Conservation (phyloP, 2,113 vertebrate genomes). For the Gambusia holbrooki region DNA sequence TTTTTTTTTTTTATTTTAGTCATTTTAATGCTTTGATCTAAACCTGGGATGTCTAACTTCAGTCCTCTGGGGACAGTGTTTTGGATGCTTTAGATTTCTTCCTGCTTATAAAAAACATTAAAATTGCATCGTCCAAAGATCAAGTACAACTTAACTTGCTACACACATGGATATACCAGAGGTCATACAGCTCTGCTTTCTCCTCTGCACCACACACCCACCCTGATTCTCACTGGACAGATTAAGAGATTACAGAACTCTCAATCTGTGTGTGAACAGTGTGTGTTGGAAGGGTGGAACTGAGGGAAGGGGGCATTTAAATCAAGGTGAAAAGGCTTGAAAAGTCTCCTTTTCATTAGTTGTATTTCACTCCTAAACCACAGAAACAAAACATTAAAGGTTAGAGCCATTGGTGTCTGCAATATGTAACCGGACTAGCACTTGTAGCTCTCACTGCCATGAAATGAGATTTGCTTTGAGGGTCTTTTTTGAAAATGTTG, state of each 20-base stretch:
- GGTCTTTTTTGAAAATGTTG: neutral
- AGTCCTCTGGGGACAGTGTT: neutral
- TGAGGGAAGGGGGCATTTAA: neutral
- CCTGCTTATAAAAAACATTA: neutral
- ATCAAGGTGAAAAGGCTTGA: neutral
- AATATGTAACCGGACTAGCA: neutral
- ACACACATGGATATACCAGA: conserved; percentile 9
- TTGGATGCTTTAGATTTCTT: neutral
- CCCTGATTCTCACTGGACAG: conserved; percentile 48
- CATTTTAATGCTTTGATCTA: neutral
- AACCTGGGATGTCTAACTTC: neutral
- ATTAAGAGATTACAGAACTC: conserved; percentile 64
- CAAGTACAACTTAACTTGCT: neutral
- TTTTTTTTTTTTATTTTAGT: too few species aligned
- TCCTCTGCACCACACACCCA: conserved; percentile 14
- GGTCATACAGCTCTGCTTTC: conserved; percentile 20
- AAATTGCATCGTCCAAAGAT: too few species aligned
- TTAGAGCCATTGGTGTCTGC: too few species aligned
- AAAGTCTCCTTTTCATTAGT: neutral
- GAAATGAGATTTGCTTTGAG: neutral
- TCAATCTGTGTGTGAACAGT: neutral
- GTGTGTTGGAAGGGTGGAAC: too few species aligned
- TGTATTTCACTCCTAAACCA: neutral
- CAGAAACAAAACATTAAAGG: neutral
- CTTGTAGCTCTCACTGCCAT: neutral